Base-by-base conservation (phyloP, 2,888 invertebrate species). In the Tineola bisselliella region DNA sequence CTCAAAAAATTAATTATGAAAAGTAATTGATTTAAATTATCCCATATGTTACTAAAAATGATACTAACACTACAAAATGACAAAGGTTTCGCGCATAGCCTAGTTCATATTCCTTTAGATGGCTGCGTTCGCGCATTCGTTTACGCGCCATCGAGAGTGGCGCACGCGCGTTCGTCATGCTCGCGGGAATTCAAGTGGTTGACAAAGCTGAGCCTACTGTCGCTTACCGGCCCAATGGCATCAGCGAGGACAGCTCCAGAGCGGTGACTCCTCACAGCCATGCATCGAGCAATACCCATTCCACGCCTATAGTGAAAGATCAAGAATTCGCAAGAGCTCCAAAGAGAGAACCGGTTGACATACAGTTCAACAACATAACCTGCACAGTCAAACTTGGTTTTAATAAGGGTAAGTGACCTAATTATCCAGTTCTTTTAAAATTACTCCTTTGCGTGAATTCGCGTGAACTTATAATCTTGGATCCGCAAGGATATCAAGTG, bases 301-400 rank as follows among this genome's bases (percentile, higher is more conserved):
- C 59, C 48, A 17, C 13, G 43, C 25, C 13, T 25, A 4, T 25
- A 38, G 18, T 30, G 18, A 38, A 38, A 56, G 60, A 64, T 0
- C 69, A 72, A 62, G 75, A 74, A 0, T 66, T 79, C 1, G 65
- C 74, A 38, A 74, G 76, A 65, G 64, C 71, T 3, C 81, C 84
- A 1, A 72, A 67, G 6, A 67, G 70, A 60, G 87, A 90, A 12
- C 88, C 90, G 1, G 88, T 94, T 38, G 93, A 94, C 70, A 90
- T 95, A 64, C 88, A 90, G 65, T 94, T 94, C 75, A 90, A 91
- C 63, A 90, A 93, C 70, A 88, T 95, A 64, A 90, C 89, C 0
- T 93, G 92, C 70, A 91, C 89, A 0, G 94, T 94, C 15, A 89
- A 89, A 43, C 81, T 92, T 62, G 94, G 93, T 65, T 90, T 91